Base-by-base conservation (phyloP, 2,888 invertebrate genomes). In the Peribatodes rhomboidaria region DNA sequence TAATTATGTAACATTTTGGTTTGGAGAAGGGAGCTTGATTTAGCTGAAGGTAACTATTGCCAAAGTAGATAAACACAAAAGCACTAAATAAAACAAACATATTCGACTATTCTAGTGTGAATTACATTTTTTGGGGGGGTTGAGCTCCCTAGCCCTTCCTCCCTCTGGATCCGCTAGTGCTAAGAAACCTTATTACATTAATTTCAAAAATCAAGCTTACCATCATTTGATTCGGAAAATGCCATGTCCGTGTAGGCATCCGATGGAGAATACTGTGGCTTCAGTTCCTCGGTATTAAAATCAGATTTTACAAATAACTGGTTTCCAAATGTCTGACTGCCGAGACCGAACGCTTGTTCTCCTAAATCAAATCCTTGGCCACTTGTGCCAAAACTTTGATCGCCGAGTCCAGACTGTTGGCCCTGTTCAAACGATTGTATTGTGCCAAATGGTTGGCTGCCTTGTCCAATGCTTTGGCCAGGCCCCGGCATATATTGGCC, bases 251-350 rank as follows among this genome's bases (percentile, higher is more conserved):
- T 63, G 62, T 86, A 87, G 1, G 80, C 53, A 65, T 88, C 88
- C 0, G 88, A 85, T 0, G 89, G 88, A 0, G 89, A 88, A 65
- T 89, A 89, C 1, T 69, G 72, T 22, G 77, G 77, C 14, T 69
- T 27, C 2, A 57, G 56, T 0, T 33, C 69, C 7, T 63, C 50
- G 6, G 61, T 49, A 2, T 4, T 39, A 22, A 53, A 33, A 0
- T 75, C 73, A 3, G 76, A 75, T 47, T 75, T 55, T 1, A 73
- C 70, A 47, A 62, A 69, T 31, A 74, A 46, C 37, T 16, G 11
- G 35, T 42, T 27, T 8, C 14, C 20, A 42, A 27, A 42, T 2
- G 33, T 1, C 16, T 16, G 46, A 27, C n/a, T 10, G 4, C 10
- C 16, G 35, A 18, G 35, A 8, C 11, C 33, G 22, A 41, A 49